Conservation (phyloP, 2,888 invertebrate species). For the Trichacis sp. region DNA sequence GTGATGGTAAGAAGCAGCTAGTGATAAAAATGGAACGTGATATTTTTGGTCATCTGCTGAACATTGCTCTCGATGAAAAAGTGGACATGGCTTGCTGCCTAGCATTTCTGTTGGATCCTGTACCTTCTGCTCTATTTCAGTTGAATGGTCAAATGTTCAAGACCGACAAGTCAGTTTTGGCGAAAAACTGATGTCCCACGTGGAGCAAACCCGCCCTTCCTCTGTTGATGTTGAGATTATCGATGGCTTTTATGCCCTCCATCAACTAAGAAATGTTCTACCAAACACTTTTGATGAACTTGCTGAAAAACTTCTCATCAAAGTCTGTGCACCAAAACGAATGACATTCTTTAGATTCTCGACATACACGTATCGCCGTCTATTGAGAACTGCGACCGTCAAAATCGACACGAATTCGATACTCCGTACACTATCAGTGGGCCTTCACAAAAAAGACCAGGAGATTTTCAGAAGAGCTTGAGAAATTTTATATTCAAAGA, state of each 20-base stretch:
- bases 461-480: constrained; percentile 2
- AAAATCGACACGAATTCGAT: constrained; percentile 19
- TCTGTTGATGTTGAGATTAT: constrained; percentile 45
- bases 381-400: constrained; percentile 19
- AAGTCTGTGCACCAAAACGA: constrained; percentile 46
- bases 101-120: constrained; percentile 47
- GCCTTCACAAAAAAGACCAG: not conserved
- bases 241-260: constrained; percentile 50
- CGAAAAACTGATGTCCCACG: constrained; percentile 8
- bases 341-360: constrained; percentile 51
- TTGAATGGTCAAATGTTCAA: constrained; percentile 21
- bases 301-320: constrained; percentile 49
- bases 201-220: not conserved
- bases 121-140: constrained; percentile 22
- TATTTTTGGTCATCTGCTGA: constrained; percentile 49
- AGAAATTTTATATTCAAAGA: constrained; percentile 7
- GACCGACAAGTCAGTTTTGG: constrained; percentile 26
- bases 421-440: constrained; percentile 10
- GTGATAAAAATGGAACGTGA: constrained; percentile 52
- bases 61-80: constrained; percentile 53
- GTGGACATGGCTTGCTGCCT: constrained; percentile 52
- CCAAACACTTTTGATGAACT: constrained; percentile 54
- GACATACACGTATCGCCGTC: constrained; percentile 50
- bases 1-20: constrained; percentile 45
- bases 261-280: constrained; percentile 44